Conservation (phyloP, 92 coral and sea anemone genomes). For the Epizoanthus rinbou region DNA sequence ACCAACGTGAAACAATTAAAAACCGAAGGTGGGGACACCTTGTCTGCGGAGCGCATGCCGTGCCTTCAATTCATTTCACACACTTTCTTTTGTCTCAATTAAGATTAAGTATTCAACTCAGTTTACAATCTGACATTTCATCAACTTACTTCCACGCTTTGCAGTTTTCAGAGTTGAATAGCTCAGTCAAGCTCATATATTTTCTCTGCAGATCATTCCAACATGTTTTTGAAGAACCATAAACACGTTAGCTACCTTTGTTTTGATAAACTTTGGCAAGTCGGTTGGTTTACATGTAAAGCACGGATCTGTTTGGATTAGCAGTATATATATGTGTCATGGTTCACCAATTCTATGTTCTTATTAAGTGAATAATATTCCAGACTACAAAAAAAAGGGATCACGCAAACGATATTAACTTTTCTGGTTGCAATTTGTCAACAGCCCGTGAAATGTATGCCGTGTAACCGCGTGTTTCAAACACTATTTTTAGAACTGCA, state of each 20-base stretch:
- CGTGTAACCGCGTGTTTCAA: neutral
- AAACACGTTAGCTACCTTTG: neutral
- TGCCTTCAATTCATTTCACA: neutral
- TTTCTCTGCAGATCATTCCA: neutral
- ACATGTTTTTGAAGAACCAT: neutral
- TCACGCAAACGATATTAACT: constrained; percentile 33
- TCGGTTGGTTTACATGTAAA: neutral
- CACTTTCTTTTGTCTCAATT: neutral
- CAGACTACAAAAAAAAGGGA: constrained; percentile 12
- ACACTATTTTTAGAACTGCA: constrained; percentile 35
- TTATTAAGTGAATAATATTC: constrained; percentile 13
- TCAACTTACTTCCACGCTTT: constrained; percentile 10
- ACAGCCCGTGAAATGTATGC: constrained; percentile 18
- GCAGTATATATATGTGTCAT: constrained; percentile 10
- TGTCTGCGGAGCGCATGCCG: neutral
- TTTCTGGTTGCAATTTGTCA: constrained; percentile 25
- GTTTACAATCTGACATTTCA: neutral
- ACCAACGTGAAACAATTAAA: constrained; percentile 1
- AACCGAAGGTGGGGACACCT: constrained; percentile 7
- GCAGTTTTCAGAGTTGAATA: neutral
- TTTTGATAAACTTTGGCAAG: constrained; percentile 1
- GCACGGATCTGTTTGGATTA: neutral
- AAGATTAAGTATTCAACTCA: neutral
- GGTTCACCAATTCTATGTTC: constrained; percentile 4
- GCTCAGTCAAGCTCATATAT: neutral